These are phyloP conservation scores for Oryctes rhinoceros DNA, from an alignment of 1,140 invertebrate species.

Conservation along the genomic window DNA sequence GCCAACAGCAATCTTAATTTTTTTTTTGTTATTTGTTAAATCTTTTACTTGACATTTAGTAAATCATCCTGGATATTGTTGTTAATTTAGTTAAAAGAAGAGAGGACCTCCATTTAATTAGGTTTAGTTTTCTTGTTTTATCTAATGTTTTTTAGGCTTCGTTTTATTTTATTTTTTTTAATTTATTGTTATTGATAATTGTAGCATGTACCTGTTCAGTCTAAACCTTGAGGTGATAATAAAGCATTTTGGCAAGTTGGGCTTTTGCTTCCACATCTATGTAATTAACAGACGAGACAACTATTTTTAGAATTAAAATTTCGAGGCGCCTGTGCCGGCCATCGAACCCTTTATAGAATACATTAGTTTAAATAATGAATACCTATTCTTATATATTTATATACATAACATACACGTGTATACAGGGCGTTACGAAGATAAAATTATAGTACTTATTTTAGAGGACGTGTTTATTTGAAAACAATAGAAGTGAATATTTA, in stretches of 20 bases:
- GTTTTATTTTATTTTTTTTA: not conserved
- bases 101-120: no score
- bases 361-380: conserved; percentile 56
- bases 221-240: conserved; percentile 50
- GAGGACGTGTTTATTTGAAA: no score
- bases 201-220: conserved; percentile 13
- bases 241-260: conserved; percentile 56
- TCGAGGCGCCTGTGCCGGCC: conserved; percentile 59
- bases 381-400: conserved; percentile 49
- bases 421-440: not conserved
- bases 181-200: not conserved
- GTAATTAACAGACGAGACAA: conserved; percentile 58
- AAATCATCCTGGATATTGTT: no score
- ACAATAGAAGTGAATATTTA: no score
- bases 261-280: conserved; percentile 56
- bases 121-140: no score
- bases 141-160: no score
- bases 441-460: not conserved
- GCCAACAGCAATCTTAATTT: no score
- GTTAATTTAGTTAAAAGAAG: no score
- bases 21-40: no score
- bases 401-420: conserved; percentile 8
- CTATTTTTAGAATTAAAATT: conserved; percentile 61
- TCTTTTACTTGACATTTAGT: no score
- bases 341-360: conserved; percentile 57